Evolutionary conservation across 2,797 vertebrate species (phyloP), one percentile per base, ranked within the genome.

Genomic region (Anolis apletophallus): DNA sequence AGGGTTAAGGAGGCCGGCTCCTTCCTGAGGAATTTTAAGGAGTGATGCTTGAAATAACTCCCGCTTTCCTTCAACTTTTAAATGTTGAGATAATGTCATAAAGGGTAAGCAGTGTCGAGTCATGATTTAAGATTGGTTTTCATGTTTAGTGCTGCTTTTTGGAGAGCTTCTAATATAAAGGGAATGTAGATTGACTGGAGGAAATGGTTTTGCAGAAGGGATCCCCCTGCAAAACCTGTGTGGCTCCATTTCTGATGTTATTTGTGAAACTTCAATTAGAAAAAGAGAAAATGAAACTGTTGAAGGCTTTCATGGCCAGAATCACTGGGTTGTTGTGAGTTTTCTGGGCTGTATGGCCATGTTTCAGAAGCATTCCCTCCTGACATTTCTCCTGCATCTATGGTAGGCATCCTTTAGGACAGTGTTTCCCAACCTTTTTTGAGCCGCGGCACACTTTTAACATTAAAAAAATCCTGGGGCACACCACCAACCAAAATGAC

Each of bases 21-120:
- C 34, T 73, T 73, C 23, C 19, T 84, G 72, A 46, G 19, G 67
- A 69, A 80, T 80, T 71, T 80, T 59, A 72, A 85, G 67, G 36
- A 59, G 17, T 32, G 29, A 59, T 59, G 61, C 19, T 61, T 34
- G 26, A 72, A 72, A 50, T 32, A 78, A 79, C 36, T 80, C 29
- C 84, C 54, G 13, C 67, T 80, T 80, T 72, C 11, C 54, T 69
- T 26, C 36, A 68, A 0, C 36, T 50, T 72, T 40, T 2, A 52
- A 71, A 26, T 32, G 23, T 40, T 46, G 10, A 55, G 40, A 78
- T 78, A 59, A 74, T 29, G 57, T 46, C 19, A 78, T 36, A n/a
- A 78, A 79, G 23, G 69, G 71, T 71, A 71, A 55, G 16, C 64
- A 71, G 50, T 71, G 50, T 78, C 50, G 16, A 40, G 32, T n/a